phyloP scores from a whole-genome alignment of 2,888 invertebrate genomes.

The Chydorus sphaericus region DNA sequence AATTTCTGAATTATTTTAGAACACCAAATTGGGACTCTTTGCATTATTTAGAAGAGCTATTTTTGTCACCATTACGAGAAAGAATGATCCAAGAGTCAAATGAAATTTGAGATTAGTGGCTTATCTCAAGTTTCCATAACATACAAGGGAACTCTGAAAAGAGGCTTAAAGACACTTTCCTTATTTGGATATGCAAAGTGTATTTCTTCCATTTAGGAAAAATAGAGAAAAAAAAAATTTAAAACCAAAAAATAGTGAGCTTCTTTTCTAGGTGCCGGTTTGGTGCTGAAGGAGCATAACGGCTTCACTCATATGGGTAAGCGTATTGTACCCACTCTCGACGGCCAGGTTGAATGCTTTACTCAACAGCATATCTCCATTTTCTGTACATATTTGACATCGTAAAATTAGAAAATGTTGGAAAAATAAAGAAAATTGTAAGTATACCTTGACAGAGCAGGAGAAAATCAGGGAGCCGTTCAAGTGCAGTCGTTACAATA shows the following conservation, averaged over 20 bases:
- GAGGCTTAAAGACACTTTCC: too few relatives aligned
- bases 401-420: too few relatives aligned
- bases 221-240: neutral
- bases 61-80: too few relatives aligned
- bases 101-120: too few relatives aligned
- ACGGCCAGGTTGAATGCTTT: conserved; percentile 11
- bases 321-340: conserved; percentile 21
- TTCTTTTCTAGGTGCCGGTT: neutral
- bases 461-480: conserved; percentile 66
- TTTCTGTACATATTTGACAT: neutral
- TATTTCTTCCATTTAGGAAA: too few relatives aligned
- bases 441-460: conserved; percentile 52
- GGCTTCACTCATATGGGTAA: conserved; percentile 2
- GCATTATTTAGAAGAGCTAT: too few relatives aligned
- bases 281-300: conserved; percentile 11
- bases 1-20: too few relatives aligned
- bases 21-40: too few relatives aligned
- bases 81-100: too few relatives aligned
- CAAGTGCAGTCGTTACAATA: conserved; percentile 59
- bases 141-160: too few relatives aligned
- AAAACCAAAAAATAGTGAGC: neutral
- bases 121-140: too few relatives aligned
- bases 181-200: too few relatives aligned
- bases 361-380: neutral
- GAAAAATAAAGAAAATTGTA: neutral